Evolutionary conservation across 2,113 vertebrate genomes (phyloP).

Genomic region (Ptilonorhynchus violaceus): DNA sequence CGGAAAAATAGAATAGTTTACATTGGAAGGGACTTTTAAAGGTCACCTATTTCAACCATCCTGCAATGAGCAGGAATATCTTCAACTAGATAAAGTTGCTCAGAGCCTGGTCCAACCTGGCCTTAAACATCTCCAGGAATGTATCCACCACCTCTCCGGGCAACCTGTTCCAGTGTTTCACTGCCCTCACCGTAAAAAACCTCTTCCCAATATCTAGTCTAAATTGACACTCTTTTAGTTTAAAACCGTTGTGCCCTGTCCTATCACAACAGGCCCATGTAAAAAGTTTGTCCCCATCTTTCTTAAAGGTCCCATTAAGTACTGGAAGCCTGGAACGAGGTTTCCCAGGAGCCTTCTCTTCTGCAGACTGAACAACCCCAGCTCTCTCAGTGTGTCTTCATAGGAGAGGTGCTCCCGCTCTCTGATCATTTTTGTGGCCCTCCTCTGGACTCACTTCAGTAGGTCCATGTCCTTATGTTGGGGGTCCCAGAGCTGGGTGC

Average conservation of each 20-base stretch:
- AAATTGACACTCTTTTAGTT: background rate
- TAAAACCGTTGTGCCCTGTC: background rate
- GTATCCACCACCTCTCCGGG: background rate
- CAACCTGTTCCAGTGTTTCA: background rate
- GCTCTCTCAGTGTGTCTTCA: background rate
- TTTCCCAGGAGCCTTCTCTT: background rate
- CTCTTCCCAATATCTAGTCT: background rate
- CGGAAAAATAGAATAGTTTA: background rate
- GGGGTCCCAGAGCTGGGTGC: background rate
- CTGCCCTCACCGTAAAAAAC: background rate
- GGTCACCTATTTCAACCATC: background rate
- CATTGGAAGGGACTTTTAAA: background rate
- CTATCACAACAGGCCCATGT: background rate
- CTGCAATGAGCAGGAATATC: background rate
- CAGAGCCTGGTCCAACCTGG: background rate
- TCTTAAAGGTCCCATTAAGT: background rate
- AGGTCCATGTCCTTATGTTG: background rate
- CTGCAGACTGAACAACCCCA: background rate
- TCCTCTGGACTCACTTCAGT: background rate
- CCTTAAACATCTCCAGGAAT: background rate
- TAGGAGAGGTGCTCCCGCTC: background rate
- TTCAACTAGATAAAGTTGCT: background rate
- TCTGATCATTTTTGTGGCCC: background rate
- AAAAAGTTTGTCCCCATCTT: background rate
- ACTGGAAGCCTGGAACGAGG: background rate